Evolutionary conservation across 2,113 vertebrate genomes (phyloP).

Genomic region (Tachysurus vachellii): DNA sequence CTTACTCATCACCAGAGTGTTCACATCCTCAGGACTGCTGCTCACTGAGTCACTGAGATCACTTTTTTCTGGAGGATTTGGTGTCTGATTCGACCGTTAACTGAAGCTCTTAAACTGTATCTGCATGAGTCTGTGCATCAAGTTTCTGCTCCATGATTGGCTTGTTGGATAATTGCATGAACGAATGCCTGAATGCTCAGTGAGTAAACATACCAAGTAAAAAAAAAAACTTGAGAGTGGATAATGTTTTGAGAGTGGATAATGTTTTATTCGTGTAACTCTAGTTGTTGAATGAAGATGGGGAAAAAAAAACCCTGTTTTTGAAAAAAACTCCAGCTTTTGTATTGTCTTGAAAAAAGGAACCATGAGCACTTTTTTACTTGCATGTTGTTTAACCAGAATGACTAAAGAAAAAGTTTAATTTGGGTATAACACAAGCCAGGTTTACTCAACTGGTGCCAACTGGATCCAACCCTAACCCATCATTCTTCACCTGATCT

Average conservation of each 20-base stretch:
- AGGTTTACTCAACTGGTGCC: neutral
- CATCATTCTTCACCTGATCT: neutral
- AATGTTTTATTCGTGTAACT: neutral
- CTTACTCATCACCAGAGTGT: neutral
- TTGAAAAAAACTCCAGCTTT: neutral
- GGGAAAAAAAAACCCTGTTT: neutral
- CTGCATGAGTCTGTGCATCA: neutral
- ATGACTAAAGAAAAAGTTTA: neutral
- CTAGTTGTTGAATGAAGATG: neutral
- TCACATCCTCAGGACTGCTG: neutral
- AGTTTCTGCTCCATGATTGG: neutral
- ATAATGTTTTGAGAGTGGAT: neutral
- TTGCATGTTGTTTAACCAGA: neutral
- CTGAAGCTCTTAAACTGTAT: neutral
- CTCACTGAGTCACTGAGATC: neutral
- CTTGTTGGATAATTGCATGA: neutral
- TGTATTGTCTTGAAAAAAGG: neutral
- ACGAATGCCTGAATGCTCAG: neutral
- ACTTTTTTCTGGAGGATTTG: neutral
- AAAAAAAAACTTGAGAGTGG: neutral
- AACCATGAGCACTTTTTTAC: neutral
- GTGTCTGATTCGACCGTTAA: neutral
- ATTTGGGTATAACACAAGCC: neutral
- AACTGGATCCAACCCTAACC: neutral
- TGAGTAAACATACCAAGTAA: neutral